Evolutionary conservation across 2,888 invertebrate species (phyloP).

Genomic region (Balanococcus diminutus): DNA sequence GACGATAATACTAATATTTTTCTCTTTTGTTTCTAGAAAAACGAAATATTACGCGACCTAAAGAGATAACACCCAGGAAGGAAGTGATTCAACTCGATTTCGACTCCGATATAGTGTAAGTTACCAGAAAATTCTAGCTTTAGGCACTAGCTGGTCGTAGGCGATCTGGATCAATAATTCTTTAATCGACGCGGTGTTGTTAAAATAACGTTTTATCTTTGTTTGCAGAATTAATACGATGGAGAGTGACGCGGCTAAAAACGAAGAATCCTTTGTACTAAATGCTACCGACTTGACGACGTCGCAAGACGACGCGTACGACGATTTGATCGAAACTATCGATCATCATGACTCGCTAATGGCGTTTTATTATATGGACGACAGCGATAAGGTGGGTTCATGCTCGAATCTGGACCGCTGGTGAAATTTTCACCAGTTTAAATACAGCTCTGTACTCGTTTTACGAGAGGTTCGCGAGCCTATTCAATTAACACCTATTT

Average conservation of each 20-base stretch:
- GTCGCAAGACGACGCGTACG: conserved; percentile 65
- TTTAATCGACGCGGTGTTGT: too few relatives aligned
- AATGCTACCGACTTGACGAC: neutral
- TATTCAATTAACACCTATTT: too few relatives aligned
- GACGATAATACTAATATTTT: neutral
- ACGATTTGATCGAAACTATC: conserved; percentile 68
- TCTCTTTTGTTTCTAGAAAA: neutral
- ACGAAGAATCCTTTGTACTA: conserved; percentile 3
- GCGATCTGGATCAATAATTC: too few relatives aligned
- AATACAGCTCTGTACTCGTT: neutral
- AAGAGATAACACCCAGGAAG: neutral
- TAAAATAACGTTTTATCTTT: too few relatives aligned
- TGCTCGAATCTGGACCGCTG: neutral
- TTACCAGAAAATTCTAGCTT: too few relatives aligned
- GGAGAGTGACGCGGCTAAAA: conserved; percentile 4
- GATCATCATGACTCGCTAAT: conserved; percentile 86
- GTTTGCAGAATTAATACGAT: conserved; percentile 10
- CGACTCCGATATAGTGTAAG: neutral
- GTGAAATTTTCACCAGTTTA: neutral
- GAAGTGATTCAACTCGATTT: neutral
- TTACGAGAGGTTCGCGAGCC: too few relatives aligned
- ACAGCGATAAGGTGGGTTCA: conserved; percentile 76
- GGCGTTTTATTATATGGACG: conserved; percentile 90
- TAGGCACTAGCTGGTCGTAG: too few relatives aligned
- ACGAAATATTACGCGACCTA: neutral